Conservation (phyloP, 1,140 invertebrate genomes). For the fruit fly (Drosophila melanogaster) region DNA sequence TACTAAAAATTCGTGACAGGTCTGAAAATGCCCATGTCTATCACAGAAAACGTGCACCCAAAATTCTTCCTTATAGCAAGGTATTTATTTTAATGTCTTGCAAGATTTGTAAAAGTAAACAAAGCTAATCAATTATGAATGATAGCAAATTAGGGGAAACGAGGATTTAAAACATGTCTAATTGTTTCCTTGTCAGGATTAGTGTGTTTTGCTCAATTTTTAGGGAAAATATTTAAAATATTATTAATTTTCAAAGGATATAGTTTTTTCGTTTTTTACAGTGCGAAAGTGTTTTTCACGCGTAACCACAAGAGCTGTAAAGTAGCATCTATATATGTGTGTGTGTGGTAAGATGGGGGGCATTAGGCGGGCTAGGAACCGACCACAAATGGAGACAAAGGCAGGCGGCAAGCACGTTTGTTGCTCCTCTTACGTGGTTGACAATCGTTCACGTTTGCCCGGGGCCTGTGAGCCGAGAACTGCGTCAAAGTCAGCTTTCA, state of each 20-base stretch:
- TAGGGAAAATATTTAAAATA: too few species aligned
- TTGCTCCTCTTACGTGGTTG: slow-evolving; percentile 30
- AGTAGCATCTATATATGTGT: not conserved
- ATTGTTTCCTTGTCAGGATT: not conserved
- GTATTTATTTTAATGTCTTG: not conserved
- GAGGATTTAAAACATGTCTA: not conserved
- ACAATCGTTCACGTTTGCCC: slow-evolving; percentile 11
- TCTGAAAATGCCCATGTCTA: not conserved
- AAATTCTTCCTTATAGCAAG: not conserved
- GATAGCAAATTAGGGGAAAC: not conserved
- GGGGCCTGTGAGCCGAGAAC: slow-evolving; percentile 9
- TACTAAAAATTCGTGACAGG: slow-evolving; percentile 3
- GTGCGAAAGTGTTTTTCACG: not conserved
- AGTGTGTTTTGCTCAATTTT: too few species aligned
- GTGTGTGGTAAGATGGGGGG: not conserved
- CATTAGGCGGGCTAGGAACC: not conserved
- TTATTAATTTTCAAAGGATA: too few species aligned
- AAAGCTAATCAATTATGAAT: not conserved
- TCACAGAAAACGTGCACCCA: not conserved
- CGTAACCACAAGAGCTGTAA: slow-evolving; percentile 14
- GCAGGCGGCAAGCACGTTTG: slow-evolving; percentile 25
- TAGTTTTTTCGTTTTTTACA: not conserved
- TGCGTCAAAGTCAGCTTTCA: slow-evolving; percentile 44
- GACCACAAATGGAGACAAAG: not conserved
- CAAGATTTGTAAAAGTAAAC: not conserved